Evolutionary conservation across 2,113 vertebrate species (phyloP).

Genomic region (Urocitellus parryii): DNA sequence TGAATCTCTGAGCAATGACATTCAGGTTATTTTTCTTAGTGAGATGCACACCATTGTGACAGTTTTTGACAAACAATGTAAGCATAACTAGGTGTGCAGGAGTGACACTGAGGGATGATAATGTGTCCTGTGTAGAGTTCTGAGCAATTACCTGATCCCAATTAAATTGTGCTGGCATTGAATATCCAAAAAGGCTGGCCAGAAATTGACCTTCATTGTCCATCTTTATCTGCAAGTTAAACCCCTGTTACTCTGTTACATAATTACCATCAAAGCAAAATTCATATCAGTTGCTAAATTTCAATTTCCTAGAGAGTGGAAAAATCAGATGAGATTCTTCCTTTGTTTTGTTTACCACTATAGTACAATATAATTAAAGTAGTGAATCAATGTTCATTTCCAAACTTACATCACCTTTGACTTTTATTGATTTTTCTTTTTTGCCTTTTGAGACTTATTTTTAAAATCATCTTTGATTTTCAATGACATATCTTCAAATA

Average conservation of each 20-base stretch:
- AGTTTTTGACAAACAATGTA: constrained; percentile 86
- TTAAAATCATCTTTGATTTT: constrained; percentile 74
- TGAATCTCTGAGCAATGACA: constrained; percentile 77
- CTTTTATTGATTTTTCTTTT: constrained; percentile 45
- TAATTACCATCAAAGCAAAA: constrained; percentile 81
- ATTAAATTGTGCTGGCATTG: constrained; percentile 83
- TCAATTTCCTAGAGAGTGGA: constrained; percentile 44
- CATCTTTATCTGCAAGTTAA: constrained; percentile 74
- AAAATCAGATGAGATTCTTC: constrained; percentile 50
- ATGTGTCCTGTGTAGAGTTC: constrained; percentile 81
- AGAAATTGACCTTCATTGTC: constrained; percentile 83
- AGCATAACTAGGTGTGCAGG: constrained; percentile 84
- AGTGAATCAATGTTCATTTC: constrained; percentile 67
- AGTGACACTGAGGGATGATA: constrained; percentile 81
- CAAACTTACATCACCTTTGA: constrained; percentile 56
- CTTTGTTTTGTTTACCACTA: constrained; percentile 43
- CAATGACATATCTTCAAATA: constrained; percentile 73
- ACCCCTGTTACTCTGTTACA: constrained; percentile 65
- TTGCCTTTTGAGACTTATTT: constrained; percentile 53
- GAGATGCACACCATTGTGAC: constrained; percentile 82
- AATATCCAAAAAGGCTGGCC: constrained; percentile 81
- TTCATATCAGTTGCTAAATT: constrained; percentile 66
- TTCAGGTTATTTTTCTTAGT: constrained; percentile 84
- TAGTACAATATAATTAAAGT: constrained; percentile 28
- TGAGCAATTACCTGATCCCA: constrained; percentile 86